Conservation (phyloP, 2,888 invertebrate species). For the Drosophila neotestacea region DNA sequence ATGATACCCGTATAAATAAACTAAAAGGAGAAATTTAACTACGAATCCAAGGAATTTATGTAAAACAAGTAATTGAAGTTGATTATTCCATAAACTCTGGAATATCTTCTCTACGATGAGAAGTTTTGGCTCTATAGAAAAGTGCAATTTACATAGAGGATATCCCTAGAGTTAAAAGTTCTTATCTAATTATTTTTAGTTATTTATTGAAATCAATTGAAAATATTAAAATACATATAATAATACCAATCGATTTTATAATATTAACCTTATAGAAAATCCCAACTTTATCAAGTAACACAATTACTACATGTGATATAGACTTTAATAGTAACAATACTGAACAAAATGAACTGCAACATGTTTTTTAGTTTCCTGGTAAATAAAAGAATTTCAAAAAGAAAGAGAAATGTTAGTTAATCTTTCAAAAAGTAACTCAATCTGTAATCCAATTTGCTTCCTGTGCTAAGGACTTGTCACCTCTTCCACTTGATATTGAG, state of each 20-base stretch:
- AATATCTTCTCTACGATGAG: not conserved
- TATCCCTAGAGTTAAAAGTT: too few relatives aligned
- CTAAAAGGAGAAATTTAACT: conserved; percentile 1
- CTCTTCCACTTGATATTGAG: not conserved
- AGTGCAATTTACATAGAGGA: not conserved
- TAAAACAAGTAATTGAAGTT: not conserved
- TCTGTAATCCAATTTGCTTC: conserved; percentile 2
- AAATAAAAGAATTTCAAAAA: too few relatives aligned
- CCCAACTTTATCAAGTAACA: too few relatives aligned
- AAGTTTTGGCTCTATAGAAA: not conserved
- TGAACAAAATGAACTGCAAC: too few relatives aligned
- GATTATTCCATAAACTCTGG: not conserved
- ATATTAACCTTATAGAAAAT: too few relatives aligned
- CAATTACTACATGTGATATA: too few relatives aligned
- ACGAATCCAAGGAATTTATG: not conserved
- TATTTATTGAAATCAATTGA: too few relatives aligned
- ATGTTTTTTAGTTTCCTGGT: too few relatives aligned
- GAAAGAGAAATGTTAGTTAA: not conserved
- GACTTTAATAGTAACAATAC: too few relatives aligned
- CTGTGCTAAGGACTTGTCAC: not conserved
- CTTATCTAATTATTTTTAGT: too few relatives aligned
- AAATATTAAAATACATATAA: too few relatives aligned
- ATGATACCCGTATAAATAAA: conserved; percentile 31
- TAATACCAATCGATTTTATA: too few relatives aligned
- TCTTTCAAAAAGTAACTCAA: not conserved